Base-by-base conservation (phyloP, 2,888 invertebrate species). In the Hemithea aestivaria region DNA sequence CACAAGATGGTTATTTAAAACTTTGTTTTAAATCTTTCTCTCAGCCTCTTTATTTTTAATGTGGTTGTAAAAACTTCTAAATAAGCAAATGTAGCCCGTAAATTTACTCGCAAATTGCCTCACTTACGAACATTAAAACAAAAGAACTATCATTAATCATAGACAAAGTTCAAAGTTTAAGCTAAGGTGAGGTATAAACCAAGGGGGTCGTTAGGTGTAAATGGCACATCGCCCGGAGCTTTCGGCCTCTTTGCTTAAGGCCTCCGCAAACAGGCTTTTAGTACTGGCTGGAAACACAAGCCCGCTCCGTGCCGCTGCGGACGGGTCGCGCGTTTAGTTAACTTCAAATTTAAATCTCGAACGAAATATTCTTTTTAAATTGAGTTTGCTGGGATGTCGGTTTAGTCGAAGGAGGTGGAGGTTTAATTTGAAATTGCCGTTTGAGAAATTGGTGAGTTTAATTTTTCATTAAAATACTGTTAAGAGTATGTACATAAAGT, bases 241-340 rank as follows among this genome's bases (percentile, higher is more conserved):
- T 63, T 62, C 39, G 50, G 48, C 51, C 42, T n/a, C n/a, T n/a
- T n/a, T n/a, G 65, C 56, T 63, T 63, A 62, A 38, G 50, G 48
- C 51, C 42, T 16, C 16, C 23, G 33, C 40, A 38, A 9, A 21
- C 35, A 10, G 20, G 27, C 33, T 25, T 63, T 62, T 61, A 66
- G 66, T 64, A 65, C 16, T 16, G 66, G 64, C 66, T 64, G 58
- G 9, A 23, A 51, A 61, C 66, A 79, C 73, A 74, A 60, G 65
- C 72, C 72, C 68, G 70, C 67, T 57, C 62, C 47, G 63, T 60
- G 60, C 51, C 56, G 48, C 35, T 49, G 50, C 45, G 63, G 56
- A 39, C 64, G 65, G 51, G 35, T 45, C 43, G 38, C 46, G 51
- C 45, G 40, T 48, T 53, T 46, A 35, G 20, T 12, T 32, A 54